Evolutionary conservation across 2,113 vertebrate species (phyloP).

Genomic region (Mastomys natalensis): DNA sequence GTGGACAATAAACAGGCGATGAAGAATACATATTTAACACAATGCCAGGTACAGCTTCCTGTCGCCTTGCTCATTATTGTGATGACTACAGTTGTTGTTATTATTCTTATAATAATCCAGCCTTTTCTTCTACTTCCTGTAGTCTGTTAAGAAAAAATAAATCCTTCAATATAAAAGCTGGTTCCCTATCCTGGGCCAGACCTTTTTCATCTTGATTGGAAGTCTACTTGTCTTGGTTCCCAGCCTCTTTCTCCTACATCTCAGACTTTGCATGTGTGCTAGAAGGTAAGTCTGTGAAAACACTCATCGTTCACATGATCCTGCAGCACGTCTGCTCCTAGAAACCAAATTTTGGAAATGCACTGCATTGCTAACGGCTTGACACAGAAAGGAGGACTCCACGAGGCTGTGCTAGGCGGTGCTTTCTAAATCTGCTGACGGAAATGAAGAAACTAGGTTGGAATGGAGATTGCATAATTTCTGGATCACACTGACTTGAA

Average conservation of each 20-base stretch:
- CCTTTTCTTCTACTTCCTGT: slow-evolving; percentile 15
- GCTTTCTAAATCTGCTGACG: slow-evolving; percentile 56
- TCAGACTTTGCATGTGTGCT: neutral
- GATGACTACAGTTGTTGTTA: neutral
- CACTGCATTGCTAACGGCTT: neutral
- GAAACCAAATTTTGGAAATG: slow-evolving; percentile 10
- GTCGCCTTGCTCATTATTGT: neutral
- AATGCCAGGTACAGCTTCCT: neutral
- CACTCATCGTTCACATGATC: neutral
- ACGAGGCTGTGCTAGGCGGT: neutral
- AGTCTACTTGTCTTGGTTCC: neutral
- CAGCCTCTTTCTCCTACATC: neutral
- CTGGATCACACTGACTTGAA: slow-evolving; percentile 39
- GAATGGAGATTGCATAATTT: slow-evolving; percentile 38
- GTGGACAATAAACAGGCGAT: neutral
- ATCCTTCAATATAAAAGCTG: neutral
- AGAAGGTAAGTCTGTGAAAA: neutral
- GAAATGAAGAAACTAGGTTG: slow-evolving; percentile 47
- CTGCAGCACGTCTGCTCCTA: neutral
- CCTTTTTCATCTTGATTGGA: neutral
- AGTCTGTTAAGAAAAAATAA: slow-evolving; percentile 6
- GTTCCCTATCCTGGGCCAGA: neutral
- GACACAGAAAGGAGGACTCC: neutral
- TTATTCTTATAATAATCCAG: neutral
- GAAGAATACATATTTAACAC: neutral